Percentiles rank a stretch among this genome's conserved stretches.
Conservation (phyloP, 2,113 vertebrate species). For the Marmota monax region DNA sequence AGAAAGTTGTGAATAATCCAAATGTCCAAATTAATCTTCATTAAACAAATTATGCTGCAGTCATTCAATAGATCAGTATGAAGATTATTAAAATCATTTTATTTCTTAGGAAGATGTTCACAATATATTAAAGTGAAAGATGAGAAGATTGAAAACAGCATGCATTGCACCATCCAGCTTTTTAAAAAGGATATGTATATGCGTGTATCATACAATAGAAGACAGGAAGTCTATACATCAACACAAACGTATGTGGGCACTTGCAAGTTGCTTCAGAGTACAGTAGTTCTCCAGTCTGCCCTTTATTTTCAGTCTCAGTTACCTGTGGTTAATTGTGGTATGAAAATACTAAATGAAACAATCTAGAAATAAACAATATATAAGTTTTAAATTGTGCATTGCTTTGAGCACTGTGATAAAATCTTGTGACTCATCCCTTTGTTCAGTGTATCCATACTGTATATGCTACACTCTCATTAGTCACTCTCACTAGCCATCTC, state of each 20-base stretch:
- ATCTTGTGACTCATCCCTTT: not conserved
- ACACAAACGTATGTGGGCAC: not conserved
- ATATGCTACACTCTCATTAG: not conserved
- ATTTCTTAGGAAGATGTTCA: constrained; percentile 3
- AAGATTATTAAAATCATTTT: not conserved
- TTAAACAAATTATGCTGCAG: not conserved
- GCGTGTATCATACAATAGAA: not conserved
- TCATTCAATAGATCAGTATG: not conserved
- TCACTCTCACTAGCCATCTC: not conserved
- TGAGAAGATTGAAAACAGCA: not conserved
- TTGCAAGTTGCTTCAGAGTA: not conserved
- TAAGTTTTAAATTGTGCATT: not conserved
- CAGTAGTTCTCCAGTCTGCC: fast-evolving
- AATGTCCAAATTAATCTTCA: constrained; percentile 5
- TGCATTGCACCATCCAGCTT: not conserved
- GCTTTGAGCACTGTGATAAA: not conserved
- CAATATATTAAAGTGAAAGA: not conserved
- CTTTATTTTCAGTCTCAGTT: not conserved
- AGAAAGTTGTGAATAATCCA: not conserved
- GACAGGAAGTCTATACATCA: not conserved
- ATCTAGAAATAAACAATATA: not conserved
- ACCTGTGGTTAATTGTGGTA: not conserved
- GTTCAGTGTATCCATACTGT: not conserved
- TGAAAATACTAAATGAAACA: not conserved
- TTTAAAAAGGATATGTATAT: not conserved